phyloP scores from a whole-genome alignment of 2,113 vertebrate species.

The Dicaeum eximium region DNA sequence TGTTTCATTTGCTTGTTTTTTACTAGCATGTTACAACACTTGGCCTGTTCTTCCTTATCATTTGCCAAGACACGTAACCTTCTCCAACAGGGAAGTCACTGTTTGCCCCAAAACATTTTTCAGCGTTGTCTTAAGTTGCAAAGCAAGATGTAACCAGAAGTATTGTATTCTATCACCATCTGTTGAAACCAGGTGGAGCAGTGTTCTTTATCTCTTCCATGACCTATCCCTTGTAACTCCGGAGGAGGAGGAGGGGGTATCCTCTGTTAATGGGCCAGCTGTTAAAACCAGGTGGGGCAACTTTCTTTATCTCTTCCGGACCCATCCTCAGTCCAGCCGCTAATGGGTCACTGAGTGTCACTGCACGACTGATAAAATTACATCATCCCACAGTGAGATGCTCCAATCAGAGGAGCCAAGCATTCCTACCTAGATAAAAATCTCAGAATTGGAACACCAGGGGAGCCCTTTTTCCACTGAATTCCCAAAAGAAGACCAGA shows the following conservation, averaged over 20 bases:
- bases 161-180: neutral
- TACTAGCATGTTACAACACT: neutral
- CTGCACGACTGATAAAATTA: neutral
- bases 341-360: neutral
- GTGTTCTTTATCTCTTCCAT: too few relatives aligned
- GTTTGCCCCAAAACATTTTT: neutral
- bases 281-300: neutral
- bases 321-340: neutral
- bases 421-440: neutral
- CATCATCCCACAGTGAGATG: neutral
- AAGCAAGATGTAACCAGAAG: neutral
- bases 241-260: too few relatives aligned
- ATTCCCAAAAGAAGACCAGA: neutral
- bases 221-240: too few relatives aligned
- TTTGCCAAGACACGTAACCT: neutral
- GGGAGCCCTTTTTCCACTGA: neutral
- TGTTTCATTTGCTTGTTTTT: neutral
- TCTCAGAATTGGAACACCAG: neutral
- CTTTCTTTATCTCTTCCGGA: neutral
- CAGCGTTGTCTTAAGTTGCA: neutral
- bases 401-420: neutral
- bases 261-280: too few relatives aligned
- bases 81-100: neutral
- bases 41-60: neutral
- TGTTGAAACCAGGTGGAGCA: too few relatives aligned